Evolutionary conservation across 2,888 invertebrate species (phyloP), one percentile per base, ranked within the genome.

Genomic region (Willowsia nigromaculata): DNA sequence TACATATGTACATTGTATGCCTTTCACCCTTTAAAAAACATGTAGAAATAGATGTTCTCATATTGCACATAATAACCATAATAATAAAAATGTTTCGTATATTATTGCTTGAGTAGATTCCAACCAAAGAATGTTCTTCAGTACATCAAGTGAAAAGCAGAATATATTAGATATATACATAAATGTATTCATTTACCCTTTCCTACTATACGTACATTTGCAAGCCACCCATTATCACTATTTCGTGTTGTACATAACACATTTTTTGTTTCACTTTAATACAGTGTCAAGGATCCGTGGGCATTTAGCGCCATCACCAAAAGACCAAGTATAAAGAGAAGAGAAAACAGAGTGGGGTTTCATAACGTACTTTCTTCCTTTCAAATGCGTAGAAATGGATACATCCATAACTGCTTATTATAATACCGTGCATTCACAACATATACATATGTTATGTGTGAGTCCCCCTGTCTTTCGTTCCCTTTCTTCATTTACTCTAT

Each of bases 291-390:
- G 76, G 76, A 76, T 30, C 27, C 53, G 33, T 50, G 76, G 50
- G 76, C 76, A 76, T 76, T 76, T 76, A 76, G 76, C 50, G 53
- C 76, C 74, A 15, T 11, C 65, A n/a, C n/a, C n/a, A n/a, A n/a
- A n/a, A n/a, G n/a, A n/a, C n/a, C n/a, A n/a, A n/a, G n/a, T n/a
- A n/a, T n/a, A 76, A 76, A 76, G 47, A 76, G 30, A 50, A 76
- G 53, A 53, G 50, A 43, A 76, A 30, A 47, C 53, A 43, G 50
- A 76, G 53, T 76, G 76, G 50, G 71, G 71, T 40, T 43, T 43
- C 71, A 25, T 27, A 62, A 30, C 62, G 25, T 25, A 33, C 43
- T 71, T 37, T 74, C 22, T 71, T 65, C 65, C 40, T 74, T 25
- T 27, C 25, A 47, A 59, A 27, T 37, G 65, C n/a, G 65, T 37